Evolutionary conservation across 2,888 invertebrate species (phyloP).

Genomic region (Microplitis manilae): DNA sequence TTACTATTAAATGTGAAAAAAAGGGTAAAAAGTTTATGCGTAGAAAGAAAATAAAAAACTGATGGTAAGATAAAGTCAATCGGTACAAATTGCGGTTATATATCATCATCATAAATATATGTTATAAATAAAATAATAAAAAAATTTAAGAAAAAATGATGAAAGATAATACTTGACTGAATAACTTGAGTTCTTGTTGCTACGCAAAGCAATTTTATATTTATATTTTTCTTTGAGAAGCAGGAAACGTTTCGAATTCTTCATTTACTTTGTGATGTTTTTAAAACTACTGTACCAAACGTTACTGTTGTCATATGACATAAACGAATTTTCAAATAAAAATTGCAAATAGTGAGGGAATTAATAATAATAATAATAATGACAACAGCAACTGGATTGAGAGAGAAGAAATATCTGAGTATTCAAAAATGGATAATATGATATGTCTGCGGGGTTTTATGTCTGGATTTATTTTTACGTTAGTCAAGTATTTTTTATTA

Average conservation of each 20-base stretch:
- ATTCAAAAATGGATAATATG: neutral
- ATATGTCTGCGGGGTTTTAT: neutral
- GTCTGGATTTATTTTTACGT: neutral
- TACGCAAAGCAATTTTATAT: conserved; percentile 9
- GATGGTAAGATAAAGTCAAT: conserved; percentile 4
- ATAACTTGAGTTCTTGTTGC: conserved; percentile 16
- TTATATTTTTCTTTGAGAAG: conserved; percentile 19
- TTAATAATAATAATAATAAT: neutral
- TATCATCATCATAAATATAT: neutral
- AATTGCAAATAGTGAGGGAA: neutral
- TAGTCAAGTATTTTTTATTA: neutral
- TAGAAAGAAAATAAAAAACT: neutral
- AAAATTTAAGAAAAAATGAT: neutral
- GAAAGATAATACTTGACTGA: conserved; percentile 7
- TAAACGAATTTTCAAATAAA: neutral
- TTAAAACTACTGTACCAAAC: neutral
- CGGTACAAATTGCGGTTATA: neutral
- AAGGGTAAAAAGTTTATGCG: neutral
- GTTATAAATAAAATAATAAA: neutral
- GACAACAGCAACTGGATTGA: neutral
- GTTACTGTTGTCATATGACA: neutral
- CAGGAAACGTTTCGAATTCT: conserved; percentile 47
- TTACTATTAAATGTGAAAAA: neutral
- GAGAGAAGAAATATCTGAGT: neutral
- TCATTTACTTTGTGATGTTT: conserved; percentile 4